Percentiles rank a stretch among this genome's conserved stretches.
These are phyloP conservation scores for Caenorhabditis tropicalis DNA, from an alignment of 1,140 invertebrate genomes.

Conservation along the genomic window DNA sequence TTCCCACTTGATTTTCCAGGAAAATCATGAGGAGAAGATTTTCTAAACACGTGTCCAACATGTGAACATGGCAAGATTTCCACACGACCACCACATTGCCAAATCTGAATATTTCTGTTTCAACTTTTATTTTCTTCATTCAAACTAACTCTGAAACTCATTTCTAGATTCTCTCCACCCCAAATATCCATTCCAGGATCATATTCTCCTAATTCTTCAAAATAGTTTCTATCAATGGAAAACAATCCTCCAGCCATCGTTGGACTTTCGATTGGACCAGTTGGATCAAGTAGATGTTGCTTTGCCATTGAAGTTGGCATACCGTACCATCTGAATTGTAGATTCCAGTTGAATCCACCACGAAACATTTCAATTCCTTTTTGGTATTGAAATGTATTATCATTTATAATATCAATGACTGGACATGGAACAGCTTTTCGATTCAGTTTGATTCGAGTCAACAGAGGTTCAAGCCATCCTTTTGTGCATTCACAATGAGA, in stretches of 20 bases:
- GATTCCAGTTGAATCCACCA: constrained; percentile 97
- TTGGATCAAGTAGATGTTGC: constrained; percentile 61
- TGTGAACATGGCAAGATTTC: constrained; percentile 92
- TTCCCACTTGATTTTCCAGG: constrained; percentile 80
- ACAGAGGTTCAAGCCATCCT: constrained; percentile 87
- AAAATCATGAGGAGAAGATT: constrained; percentile 93
- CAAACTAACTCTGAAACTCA: constrained; percentile 74
- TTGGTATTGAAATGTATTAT: constrained; percentile 93
- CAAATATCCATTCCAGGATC: constrained; percentile 97
- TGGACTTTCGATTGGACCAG: constrained; percentile 75
- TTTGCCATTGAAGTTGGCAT: constrained; percentile 73
- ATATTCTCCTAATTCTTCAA: constrained; percentile 91
- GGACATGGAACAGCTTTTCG: constrained; percentile 84
- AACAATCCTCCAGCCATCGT: constrained; percentile 97
- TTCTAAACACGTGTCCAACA: constrained; percentile 86
- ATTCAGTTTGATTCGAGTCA: constrained; percentile 82
- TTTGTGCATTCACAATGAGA: constrained; percentile 90
- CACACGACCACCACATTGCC: constrained; percentile 92
- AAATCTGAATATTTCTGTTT: constrained; percentile 76
- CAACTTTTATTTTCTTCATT: not conserved
- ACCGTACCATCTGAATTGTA: constrained; percentile 78
- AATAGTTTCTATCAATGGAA: constrained; percentile 85
- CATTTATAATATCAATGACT: constrained; percentile 92
- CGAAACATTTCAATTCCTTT: constrained; percentile 97
- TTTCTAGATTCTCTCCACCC: constrained; percentile 84